Percentiles rank a stretch among this genome's conserved stretches.
phyloP scores from a whole-genome alignment of 2,888 invertebrate genomes.

The Schizaphis graminum region DNA sequence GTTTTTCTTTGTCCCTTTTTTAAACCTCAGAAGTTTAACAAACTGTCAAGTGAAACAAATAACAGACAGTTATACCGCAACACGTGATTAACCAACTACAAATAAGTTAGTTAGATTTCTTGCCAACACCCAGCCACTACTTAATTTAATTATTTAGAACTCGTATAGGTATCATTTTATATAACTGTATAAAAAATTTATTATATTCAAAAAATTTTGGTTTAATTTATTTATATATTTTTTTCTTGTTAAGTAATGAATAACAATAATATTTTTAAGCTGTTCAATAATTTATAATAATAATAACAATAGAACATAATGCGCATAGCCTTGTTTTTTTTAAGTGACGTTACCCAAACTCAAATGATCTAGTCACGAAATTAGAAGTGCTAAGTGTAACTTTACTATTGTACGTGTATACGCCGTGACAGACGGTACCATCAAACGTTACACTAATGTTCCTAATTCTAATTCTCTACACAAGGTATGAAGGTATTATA shows the following conservation, averaged over 20 bases:
- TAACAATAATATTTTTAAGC: not conserved
- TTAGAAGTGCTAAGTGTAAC: no score
- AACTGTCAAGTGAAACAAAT: conserved; percentile 2
- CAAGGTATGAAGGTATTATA: not conserved
- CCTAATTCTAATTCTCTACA: not conserved
- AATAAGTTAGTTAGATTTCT: not conserved
- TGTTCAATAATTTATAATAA: not conserved
- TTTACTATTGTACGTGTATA: not conserved
- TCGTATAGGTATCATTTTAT: not conserved
- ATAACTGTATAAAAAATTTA: not conserved
- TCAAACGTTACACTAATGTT: not conserved
- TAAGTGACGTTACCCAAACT: not conserved
- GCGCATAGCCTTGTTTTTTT: no score
- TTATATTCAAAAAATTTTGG: not conserved
- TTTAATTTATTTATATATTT: not conserved
- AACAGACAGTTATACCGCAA: not conserved
- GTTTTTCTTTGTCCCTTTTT: conserved; percentile 6
- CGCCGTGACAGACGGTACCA: not conserved
- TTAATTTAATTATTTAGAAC: not conserved
- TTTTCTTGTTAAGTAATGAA: not conserved
- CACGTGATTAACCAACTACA: not conserved
- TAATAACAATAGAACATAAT: not conserved
- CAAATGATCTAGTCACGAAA: not conserved
- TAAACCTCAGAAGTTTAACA: not conserved
- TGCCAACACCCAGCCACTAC: not conserved